Conservation (phyloP, 2,113 vertebrate species). For the Ammodytes marinus region DNA sequence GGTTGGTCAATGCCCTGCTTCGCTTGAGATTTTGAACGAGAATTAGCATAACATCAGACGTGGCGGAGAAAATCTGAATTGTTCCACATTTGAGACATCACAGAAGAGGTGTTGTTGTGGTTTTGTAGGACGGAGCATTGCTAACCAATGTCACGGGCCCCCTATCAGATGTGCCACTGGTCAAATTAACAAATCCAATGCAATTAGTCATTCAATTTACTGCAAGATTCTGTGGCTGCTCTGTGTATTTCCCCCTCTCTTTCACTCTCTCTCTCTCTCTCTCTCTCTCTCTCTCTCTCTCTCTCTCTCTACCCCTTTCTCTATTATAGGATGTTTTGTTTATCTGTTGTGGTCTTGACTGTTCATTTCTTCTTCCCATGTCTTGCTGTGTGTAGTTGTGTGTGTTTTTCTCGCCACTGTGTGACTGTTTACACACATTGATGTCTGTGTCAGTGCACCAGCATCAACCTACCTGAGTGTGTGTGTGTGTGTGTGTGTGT, state of each 20-base stretch:
- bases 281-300: slow-evolving; percentile 1
- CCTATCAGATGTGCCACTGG: slow-evolving; percentile 70
- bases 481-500: slow-evolving; percentile 27
- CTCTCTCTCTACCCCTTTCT: slow-evolving; percentile 40
- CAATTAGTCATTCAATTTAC: slow-evolving; percentile 76
- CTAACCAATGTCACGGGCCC: slow-evolving; percentile 71
- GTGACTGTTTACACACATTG: slow-evolving; percentile 68
- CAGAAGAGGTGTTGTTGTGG: slow-evolving; percentile 46
- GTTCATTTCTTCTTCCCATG: slow-evolving; percentile 76
- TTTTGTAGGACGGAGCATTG: slow-evolving; percentile 59
- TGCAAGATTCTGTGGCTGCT: slow-evolving; percentile 53
- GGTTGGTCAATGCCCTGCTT: slow-evolving; percentile 11
- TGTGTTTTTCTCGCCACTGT: slow-evolving; percentile 44
- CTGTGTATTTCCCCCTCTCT: slow-evolving; percentile 8
- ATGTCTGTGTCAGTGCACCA: slow-evolving; percentile 60
- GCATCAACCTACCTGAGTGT: slow-evolving; percentile 55
- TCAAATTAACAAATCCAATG: slow-evolving; percentile 75
- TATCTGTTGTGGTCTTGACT: slow-evolving; percentile 75
- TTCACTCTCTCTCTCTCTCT: not conserved
- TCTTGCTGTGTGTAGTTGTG: slow-evolving; percentile 74
- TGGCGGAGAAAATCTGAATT: slow-evolving; percentile 56
- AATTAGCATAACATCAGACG: slow-evolving; percentile 53
- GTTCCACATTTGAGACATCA: slow-evolving; percentile 65
- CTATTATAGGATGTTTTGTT: slow-evolving; percentile 73
- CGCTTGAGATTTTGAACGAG: slow-evolving; percentile 20